Evolutionary conservation across 1,140 invertebrate genomes (phyloP), one percentile per base, ranked within the genome.

Genomic region (Brachionus calyciflorus): DNA sequence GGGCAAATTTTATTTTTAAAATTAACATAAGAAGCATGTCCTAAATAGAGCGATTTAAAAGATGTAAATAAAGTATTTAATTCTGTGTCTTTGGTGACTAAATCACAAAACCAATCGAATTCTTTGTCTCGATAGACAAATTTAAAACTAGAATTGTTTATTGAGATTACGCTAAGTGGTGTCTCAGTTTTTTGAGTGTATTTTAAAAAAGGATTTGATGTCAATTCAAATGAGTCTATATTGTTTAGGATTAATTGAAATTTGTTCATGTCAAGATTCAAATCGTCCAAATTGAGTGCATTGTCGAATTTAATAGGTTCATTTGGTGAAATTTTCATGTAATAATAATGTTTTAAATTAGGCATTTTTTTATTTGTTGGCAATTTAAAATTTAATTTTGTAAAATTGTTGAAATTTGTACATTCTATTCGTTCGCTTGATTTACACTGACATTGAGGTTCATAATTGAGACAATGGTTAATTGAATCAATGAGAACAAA

Each of bases 371-470:
- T 65, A 9, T 28, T 65, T 10, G 41, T 21, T 44, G 60, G 19
- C n/a, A n/a, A 5, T 14, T 3, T 41, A 24, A 65, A 65, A 24
- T 65, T 26, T 12, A 65, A 12, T 2, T 44, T n/a, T 7, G 26
- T 28, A 5, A 65, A 65, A 12, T n/a, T 65, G 9, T 41, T 41
- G 44, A 65, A 65, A 44, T 65, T 65, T 10, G 37, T 44, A n/a
- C 60, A 65, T 41, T 65, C 60, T 21, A 65, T 65, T 2, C 40
- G 33, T 9, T 65, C 60, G 30, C 60, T 65, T 44, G 60, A 65
- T 44, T 24, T 44, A 41, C 60, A 65, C 3, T 65, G 10, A 28
- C 60, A 65, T 7, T 41, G 21, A n/a, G 60, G 60, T 24, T 24
- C 10, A n/a, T 65, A 46, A n/a, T 41, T 65, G 17, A 65, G 24